A percentile compares a stretch with the other conserved stretches of the same genome.
These are phyloP conservation scores for Phanerotoma sp. DNA, from an alignment of 2,888 invertebrate species.

Conservation along the genomic window DNA sequence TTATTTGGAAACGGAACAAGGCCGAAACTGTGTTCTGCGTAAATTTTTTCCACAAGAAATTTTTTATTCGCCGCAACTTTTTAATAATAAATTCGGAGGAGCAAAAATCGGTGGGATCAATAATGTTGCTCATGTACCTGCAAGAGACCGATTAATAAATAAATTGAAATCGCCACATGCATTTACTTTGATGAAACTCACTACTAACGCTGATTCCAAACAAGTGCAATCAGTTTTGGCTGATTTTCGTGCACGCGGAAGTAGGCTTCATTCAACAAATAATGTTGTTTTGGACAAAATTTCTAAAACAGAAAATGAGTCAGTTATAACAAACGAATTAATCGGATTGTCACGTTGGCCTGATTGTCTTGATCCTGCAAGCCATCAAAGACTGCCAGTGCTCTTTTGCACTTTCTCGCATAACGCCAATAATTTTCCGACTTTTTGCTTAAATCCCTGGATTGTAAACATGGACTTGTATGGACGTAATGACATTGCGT, in stretches of 20 bases:
- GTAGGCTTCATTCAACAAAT: slow-evolving; percentile 53
- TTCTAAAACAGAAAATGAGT: slow-evolving; percentile 14
- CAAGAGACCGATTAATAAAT: slow-evolving; percentile 31
- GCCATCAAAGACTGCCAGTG: slow-evolving; percentile 85
- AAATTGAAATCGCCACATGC: slow-evolving; percentile 67
- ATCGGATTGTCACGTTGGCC: slow-evolving; percentile 31
- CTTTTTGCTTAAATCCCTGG: slow-evolving; percentile 92
- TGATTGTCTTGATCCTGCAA: slow-evolving; percentile 77
- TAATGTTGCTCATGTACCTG: slow-evolving; percentile 26
- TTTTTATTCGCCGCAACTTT: slow-evolving; percentile 69
- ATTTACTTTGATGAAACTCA: slow-evolving; percentile 73
- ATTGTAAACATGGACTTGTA: slow-evolving; percentile 94
- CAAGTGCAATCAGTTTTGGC: slow-evolving; percentile 75
- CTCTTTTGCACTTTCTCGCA: slow-evolving; percentile 86
- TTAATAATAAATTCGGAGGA: slow-evolving; percentile 53
- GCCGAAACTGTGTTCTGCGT: slow-evolving; percentile 73
- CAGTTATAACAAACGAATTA: neutral
- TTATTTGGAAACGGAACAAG: slow-evolving; percentile 82
- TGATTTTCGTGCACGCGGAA: slow-evolving; percentile 84
- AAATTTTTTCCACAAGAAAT: slow-evolving; percentile 72
- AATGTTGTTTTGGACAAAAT: slow-evolving; percentile 37
- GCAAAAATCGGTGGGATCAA: slow-evolving; percentile 34
- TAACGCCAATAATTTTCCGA: slow-evolving; percentile 73
- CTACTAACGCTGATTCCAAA: slow-evolving; percentile 65
- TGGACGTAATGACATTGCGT: slow-evolving; percentile 89